Percentiles rank a stretch among this genome's conserved stretches.
These are phyloP conservation scores for Psittacula cyanocephala DNA, from an alignment of 2,113 vertebrate genomes.

Conservation along the genomic window DNA sequence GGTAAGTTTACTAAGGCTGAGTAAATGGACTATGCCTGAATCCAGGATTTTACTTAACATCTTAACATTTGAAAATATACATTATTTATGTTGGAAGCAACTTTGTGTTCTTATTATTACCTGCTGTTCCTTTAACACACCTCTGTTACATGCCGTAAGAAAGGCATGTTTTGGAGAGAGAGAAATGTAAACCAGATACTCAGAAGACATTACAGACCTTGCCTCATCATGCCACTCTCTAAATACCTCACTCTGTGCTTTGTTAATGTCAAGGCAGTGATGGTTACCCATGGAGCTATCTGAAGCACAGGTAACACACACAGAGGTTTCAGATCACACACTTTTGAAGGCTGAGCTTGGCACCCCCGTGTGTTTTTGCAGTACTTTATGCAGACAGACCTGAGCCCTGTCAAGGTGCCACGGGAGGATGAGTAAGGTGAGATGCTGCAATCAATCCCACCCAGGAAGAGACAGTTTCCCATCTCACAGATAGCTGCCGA, in stretches of 20 bases:
- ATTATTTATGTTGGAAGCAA: not conserved
- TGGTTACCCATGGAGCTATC: not conserved
- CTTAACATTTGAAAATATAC: not conserved
- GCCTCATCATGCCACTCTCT: not conserved
- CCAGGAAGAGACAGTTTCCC: not conserved
- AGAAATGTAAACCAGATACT: not conserved
- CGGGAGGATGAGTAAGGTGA: not conserved
- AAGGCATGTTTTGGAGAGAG: not conserved
- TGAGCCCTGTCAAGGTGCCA: not conserved
- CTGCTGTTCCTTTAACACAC: not conserved
- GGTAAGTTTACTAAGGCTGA: not conserved
- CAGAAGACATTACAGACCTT: not conserved
- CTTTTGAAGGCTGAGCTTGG: not conserved
- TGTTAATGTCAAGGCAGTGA: not conserved
- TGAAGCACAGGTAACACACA: not conserved
- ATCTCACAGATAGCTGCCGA: accelerated
- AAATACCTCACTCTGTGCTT: not conserved
- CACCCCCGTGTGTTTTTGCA: not conserved
- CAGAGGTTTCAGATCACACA: not conserved
- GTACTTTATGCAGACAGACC: not conserved
- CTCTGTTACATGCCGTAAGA: not conserved
- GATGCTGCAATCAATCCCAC: conserved; percentile 20
- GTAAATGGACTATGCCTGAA: not conserved
- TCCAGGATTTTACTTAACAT: not conserved
- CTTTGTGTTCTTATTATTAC: not conserved